Conservation (phyloP, 2,888 invertebrate genomes). For the Onchidella celtica region DNA sequence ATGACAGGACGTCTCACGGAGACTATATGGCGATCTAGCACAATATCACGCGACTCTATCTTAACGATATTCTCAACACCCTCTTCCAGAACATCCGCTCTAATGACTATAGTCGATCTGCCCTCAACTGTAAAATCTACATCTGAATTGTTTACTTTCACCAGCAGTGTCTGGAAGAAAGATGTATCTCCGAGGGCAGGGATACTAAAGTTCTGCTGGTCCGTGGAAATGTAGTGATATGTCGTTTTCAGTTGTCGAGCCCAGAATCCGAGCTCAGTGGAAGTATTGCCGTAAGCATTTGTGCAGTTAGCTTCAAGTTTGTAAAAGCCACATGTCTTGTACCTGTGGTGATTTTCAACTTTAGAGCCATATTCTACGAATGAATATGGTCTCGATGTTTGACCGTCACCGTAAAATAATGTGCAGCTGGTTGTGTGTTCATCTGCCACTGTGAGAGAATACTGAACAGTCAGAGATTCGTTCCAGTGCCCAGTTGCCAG, state of each 20-base stretch:
- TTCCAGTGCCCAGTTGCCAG: conserved; percentile 56
- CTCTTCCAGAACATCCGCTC: background rate
- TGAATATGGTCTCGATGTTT: conserved; percentile 1
- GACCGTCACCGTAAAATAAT: conserved; percentile 61
- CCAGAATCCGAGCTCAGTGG: conserved; percentile 56
- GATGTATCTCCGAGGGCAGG: conserved; percentile 52
- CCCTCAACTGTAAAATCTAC: conserved; percentile 21
- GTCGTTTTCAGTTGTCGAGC: conserved; percentile 59
- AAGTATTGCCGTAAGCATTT: conserved; percentile 67
- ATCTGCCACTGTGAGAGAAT: conserved; percentile 60
- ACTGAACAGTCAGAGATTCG: conserved; percentile 44
- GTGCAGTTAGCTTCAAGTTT: conserved; percentile 61
- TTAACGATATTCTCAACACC: conserved; percentile 50
- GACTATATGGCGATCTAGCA: conserved; percentile 55
- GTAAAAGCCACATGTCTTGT: conserved; percentile 65
- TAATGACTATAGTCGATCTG: background rate
- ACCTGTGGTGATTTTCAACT: conserved; percentile 54
- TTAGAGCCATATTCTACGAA: conserved; percentile 54
- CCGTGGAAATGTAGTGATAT: conserved; percentile 57
- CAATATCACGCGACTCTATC: conserved; percentile 23
- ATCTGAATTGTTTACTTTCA: conserved; percentile 38
- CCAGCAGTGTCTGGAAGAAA: conserved; percentile 53
- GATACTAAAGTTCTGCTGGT: conserved; percentile 51
- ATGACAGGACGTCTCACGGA: conserved; percentile 57
- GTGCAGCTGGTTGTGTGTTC: conserved; percentile 59